Percentiles rank a stretch among this genome's conserved stretches.
Evolutionary conservation across 2,797 vertebrate species (phyloP).

Genomic region (Dermochelys coriacea): DNA sequence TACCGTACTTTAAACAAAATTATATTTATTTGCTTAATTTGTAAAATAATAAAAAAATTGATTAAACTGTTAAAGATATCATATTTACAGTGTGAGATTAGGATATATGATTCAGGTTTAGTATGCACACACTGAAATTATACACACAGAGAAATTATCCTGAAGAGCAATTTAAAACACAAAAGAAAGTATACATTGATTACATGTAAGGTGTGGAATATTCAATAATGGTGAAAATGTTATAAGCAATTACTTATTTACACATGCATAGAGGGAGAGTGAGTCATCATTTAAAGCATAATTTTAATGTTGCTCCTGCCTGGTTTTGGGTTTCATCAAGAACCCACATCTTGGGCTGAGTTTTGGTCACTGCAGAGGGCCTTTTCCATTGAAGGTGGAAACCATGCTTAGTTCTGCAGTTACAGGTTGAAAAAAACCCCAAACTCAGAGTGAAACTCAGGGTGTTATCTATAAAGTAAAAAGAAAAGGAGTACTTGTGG

Average conservation of each 20-base stretch:
- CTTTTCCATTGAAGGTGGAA: fast-evolving
- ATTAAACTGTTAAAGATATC: slow-evolving; percentile 40
- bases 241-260: not conserved
- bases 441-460: not conserved
- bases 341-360: not conserved
- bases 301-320: not conserved
- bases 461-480: not conserved
- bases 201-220: not conserved
- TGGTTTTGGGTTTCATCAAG: not conserved
- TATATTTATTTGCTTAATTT: slow-evolving; percentile 22
- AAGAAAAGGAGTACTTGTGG: too few species aligned
- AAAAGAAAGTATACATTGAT: not conserved
- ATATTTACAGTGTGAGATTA: slow-evolving; percentile 25
- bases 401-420: not conserved
- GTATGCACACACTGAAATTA: not conserved
- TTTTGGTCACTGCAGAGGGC: not conserved
- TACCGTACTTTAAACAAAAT: slow-evolving; percentile 18
- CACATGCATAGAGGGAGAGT: not conserved
- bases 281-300: not conserved
- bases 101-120: slow-evolving; percentile 49
- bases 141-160: not conserved
- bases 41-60: slow-evolving; percentile 31
- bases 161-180: not conserved
- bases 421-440: not conserved
- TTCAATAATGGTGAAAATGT: not conserved